phyloP scores from a whole-genome alignment of 2,888 invertebrate genomes.

The Balanococcus diminutus region DNA sequence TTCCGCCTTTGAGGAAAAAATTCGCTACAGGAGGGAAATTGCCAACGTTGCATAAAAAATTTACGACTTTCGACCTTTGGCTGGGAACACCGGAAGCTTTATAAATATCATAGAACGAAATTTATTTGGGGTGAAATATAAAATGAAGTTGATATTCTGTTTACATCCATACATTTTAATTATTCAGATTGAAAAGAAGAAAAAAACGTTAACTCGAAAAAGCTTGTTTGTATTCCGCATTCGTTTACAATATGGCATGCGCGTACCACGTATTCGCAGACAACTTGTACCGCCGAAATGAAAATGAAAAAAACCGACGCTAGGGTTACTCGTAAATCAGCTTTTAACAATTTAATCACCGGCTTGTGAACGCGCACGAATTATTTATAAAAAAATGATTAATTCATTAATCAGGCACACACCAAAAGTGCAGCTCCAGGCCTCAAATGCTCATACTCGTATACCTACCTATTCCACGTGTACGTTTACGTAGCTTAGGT shows the following conservation, averaged over 20 bases:
- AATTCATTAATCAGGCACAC: constrained; percentile 15
- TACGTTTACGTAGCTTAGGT: not conserved
- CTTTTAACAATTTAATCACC: constrained; percentile 38
- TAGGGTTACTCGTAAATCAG: constrained; percentile 32
- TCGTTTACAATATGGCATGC: constrained; percentile 38
- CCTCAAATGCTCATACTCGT: not conserved
- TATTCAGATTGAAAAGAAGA: constrained; percentile 25
- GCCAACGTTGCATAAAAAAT: not conserved
- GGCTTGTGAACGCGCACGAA: not conserved
- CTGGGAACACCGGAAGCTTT: not conserved
- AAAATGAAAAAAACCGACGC: not conserved
- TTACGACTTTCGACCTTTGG: constrained; percentile 15
- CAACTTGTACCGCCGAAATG: not conserved
- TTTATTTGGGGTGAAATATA: constrained; percentile 28
- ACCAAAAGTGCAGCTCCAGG: not conserved
- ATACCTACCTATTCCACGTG: not conserved
- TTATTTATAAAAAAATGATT: constrained; percentile 20
- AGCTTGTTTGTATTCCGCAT: constrained; percentile 38
- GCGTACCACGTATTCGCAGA: not conserved
- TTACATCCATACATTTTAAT: constrained; percentile 37
- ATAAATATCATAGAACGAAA: constrained; percentile 8
- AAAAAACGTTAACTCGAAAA: constrained; percentile 11
- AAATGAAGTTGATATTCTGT: constrained; percentile 38
- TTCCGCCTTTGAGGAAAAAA: not conserved
- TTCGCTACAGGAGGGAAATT: not conserved